Conservation (phyloP, 2,113 vertebrate species). For the Prionailurus bengalensis region DNA sequence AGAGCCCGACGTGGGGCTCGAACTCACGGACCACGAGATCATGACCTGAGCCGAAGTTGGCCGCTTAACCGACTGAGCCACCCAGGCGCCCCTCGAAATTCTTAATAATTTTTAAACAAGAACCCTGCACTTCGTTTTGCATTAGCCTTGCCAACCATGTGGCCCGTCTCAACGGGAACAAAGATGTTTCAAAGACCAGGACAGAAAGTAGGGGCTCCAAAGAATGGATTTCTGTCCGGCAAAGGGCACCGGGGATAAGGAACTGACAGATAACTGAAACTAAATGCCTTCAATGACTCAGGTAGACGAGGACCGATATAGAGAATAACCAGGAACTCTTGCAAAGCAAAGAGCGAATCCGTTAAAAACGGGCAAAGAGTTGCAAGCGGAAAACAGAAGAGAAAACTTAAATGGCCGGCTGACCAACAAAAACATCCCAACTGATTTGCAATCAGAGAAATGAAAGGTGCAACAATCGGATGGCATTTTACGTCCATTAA, state of each 20-base stretch:
- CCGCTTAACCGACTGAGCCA: not conserved
- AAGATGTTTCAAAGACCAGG: not conserved
- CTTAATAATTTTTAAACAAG: not conserved
- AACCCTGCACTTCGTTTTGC: not conserved
- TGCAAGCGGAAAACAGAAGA: not conserved
- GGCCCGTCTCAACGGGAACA: not conserved
- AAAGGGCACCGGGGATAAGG: not conserved
- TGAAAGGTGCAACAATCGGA: not conserved
- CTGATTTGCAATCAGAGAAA: not conserved
- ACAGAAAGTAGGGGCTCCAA: not conserved
- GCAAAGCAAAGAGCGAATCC: not conserved
- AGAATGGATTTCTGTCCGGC: not conserved
- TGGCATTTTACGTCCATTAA: not conserved
- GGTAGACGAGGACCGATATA: not conserved
- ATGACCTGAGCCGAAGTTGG: not conserved
- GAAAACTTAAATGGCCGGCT: not conserved
- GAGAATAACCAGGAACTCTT: not conserved
- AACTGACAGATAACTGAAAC: not conserved
- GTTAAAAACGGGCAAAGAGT: not conserved
- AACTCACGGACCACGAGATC: not conserved
- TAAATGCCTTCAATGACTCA: not conserved
- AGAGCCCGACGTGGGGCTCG: too few relatives aligned
- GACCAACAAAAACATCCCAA: not conserved
- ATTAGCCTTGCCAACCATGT: not conserved
- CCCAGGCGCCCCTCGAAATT: not conserved